Base-by-base conservation (phyloP, 2,113 vertebrate species). In the Misgurnus anguillicaudatus region DNA sequence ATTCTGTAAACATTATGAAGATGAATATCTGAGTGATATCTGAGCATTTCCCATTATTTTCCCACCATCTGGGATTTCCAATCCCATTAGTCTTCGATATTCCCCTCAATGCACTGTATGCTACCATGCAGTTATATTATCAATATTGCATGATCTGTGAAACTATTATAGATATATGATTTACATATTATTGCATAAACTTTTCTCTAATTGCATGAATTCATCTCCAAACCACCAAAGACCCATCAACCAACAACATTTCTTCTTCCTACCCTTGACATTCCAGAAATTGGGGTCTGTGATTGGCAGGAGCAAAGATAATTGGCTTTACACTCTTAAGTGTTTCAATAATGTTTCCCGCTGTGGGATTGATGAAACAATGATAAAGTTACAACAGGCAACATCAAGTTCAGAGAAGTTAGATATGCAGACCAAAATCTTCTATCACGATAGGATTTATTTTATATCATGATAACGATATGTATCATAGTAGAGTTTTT, bases 281-380 rank as follows among this genome's bases (percentile, higher is more conserved):
- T 83, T 83, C 70, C 45, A 61, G 19, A 75, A 78, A 78, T n/a
- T 16, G 45, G 53, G 72, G 51, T 58, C 64, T 78, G 16, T 61
- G 78, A 80, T 75, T 77, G 67, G 77, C 80, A 70, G 55, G 19
- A 76, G 73, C 24, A 6, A 36, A 69, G 75, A 64, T 80, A 85
- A 83, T 76, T 85, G 81, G 70, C 81, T 72, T 75, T 71, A 41
- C 78, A 53, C 73, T 79, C 81, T 66, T 82, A 75, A 85, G 75
- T 78, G 81, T 85, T 85, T 80, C 80, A 80, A 78, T 85, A 82
- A 78, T 39, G 69, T 80, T 76, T 82, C 75, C 19, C 53, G 64
- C 47, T 77, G 80, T 24, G 9, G 51, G 19, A 38, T 67, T 51
- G 80, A 82, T 76, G 71, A 82, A 79, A 78, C 76, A 63, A 67